Base-by-base conservation (phyloP, 2,113 vertebrate genomes). In the Thinocorus orbignyianus region DNA sequence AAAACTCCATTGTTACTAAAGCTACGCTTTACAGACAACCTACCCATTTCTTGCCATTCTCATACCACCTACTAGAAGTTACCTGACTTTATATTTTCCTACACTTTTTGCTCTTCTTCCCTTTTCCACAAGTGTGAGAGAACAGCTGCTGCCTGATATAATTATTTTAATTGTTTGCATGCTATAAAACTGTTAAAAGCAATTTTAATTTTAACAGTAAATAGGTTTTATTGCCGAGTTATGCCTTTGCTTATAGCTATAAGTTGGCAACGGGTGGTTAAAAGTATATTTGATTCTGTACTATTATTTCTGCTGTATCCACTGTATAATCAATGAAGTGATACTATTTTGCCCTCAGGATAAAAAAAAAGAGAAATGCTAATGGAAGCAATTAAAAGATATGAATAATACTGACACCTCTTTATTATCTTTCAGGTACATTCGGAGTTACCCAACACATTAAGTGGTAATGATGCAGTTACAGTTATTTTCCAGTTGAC, bases 121-220 rank as follows among this genome's bases (percentile, higher is more conserved):
- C 17, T 55, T 61, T 95, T 89, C 28, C 37, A 91, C 42, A 82
- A 77, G 11, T 92, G 80, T 85, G 33, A 82, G 90, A 92, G 48
- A 96, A 96, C 97, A 97, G 91, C 81, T 97, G 90, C 41, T 95
- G 81, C 41, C 42, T 88, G 66, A 96, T 82, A 90, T 84, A 97
- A 97, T 96, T 97, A 96, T 97, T 98, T 97, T 98, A 98, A 98
- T 97, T 97, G 91, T 96, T 97, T 93, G 62, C 74, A 91, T 91
- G 94, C 66, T 70, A 94, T 98, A 97, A 98, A 98, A 70, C 86
- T 90, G 85, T 97, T 98, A 96, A 98, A 98, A 97, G 96, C 95
- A 90, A 97, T 97, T 98, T 97, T 98, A 98, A 97, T 97, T 98
- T 98, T 97, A 97, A 96, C 97, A 97, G 96, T 95, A 97, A 98